phyloP scores from a whole-genome alignment of 2,888 invertebrate species.

The Psylliodes chrysocephalus region DNA sequence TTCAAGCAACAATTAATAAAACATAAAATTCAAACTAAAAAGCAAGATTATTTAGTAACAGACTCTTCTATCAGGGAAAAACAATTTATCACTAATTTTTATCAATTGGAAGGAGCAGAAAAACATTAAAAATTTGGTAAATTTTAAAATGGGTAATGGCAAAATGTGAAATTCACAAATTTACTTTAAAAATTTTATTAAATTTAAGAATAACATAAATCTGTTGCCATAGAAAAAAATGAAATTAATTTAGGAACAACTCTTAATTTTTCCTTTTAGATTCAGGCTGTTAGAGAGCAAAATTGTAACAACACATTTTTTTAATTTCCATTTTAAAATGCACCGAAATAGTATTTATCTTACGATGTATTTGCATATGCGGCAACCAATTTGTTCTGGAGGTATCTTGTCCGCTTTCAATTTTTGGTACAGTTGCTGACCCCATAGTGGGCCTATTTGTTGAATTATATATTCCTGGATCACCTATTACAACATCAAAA shows the following conservation, averaged over 20 bases:
- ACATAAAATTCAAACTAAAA: not conserved
- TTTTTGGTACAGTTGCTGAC: conserved; percentile 67
- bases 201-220: no score
- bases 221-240: no score
- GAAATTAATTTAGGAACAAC: no score
- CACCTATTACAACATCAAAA: conserved; percentile 59
- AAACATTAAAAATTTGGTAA: not conserved
- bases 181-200: no score
- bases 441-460: conserved; percentile 60
- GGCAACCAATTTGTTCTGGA: conserved; percentile 73
- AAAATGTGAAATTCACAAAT: not conserved
- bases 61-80: conserved; percentile 18
- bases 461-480: conserved; percentile 61
- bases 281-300: no score
- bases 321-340: conserved; percentile 33
- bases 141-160: conserved; percentile 12
- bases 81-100: conserved; percentile 1
- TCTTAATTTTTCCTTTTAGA: no score
- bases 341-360: conserved; percentile 64
- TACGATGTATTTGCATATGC: conserved; percentile 75
- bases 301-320: not conserved
- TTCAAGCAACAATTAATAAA: not conserved
- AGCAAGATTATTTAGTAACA: not conserved
- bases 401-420: conserved; percentile 69
- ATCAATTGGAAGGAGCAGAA: conserved; percentile 17